Base-by-base conservation (phyloP, 2,113 vertebrate genomes). In the Pteropus alecto region DNA sequence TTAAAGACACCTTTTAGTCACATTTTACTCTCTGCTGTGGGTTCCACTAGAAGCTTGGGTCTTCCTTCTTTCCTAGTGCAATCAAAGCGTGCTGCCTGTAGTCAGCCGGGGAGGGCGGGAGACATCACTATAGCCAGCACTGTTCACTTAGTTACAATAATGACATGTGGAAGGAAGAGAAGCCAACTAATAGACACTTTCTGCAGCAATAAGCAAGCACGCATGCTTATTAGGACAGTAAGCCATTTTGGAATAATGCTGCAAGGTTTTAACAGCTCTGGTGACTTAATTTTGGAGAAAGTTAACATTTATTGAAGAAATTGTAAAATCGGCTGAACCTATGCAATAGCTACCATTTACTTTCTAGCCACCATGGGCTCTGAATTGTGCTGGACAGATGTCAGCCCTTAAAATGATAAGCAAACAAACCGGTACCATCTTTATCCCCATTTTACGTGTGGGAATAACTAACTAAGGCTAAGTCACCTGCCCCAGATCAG, bases 81-180 rank as follows among this genome's bases (percentile, higher is more conserved):
- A 3, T 14, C 9, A 10, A 77, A 78, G 51, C 58, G 24, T 4
- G 19, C 21, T 33, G 6, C 51, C 61, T 10, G 2, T 0, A 9
- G 35, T 14, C 54, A 38, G 41, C 24, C 7, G 10, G 21, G n/a
- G 26, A 30, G 3, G 30, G 22, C 2, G 35, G 5, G 22, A 24
- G 26, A 33, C 2, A 0, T 5, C 24, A 13, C 22, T 2, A 26
- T 0, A 26, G 12, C 54, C 61, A 54, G 14, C 33, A 28, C 46
- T 14, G 15, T 30, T n/a, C 21, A 33, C 28, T 56, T 2, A 5
- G 46, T 22, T 28, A 79, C 4, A 46, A 0, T 2, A 60, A 63
- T 7, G 22, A 46, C 63, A 51, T 2, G 1, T 12, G n/a, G 81
- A 77, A 30, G 41, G 19, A 43, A 48, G 67, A 79, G 63, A 48